Evolutionary conservation across 64 coral and sea anemone genomes (phyloP).

Genomic region (Acropora yongei): DNA sequence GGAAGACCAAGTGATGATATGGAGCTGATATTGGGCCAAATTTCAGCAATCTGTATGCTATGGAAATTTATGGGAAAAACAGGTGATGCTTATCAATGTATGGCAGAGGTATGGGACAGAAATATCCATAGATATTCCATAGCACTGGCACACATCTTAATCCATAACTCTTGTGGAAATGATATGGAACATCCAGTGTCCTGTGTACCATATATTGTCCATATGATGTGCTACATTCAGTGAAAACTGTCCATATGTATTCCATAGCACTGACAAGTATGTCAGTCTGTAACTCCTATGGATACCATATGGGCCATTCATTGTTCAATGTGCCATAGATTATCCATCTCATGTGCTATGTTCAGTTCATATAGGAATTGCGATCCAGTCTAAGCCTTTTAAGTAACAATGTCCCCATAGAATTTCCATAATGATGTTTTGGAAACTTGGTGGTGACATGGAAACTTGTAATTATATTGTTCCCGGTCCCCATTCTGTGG

Average conservation of each 20-base stretch:
- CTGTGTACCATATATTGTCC: not conserved
- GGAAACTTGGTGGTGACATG: not conserved
- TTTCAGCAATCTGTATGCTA: too few species aligned
- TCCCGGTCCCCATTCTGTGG: not conserved
- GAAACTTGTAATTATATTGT: not conserved
- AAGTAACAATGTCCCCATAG: not conserved
- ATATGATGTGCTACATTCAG: not conserved
- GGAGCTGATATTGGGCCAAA: too few species aligned
- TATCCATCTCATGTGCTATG: not conserved
- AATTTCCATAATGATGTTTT: not conserved
- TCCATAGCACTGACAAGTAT: too few species aligned
- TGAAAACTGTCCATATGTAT: too few species aligned
- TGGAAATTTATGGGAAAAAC: not conserved
- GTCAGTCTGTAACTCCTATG: not conserved
- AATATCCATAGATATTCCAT: slow-evolving; percentile 13
- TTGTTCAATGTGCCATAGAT: not conserved
- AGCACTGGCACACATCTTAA: slow-evolving; percentile 2
- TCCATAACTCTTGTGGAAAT: not conserved
- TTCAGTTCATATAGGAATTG: not conserved
- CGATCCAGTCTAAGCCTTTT: not conserved
- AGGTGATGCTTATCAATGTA: not conserved
- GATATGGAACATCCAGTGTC: not conserved
- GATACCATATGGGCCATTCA: not conserved
- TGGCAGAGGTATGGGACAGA: not conserved
- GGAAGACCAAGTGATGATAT: too few species aligned